A percentile compares a stretch with the other conserved stretches of the same genome.
Evolutionary conservation across 2,113 vertebrate species (phyloP).

Genomic region (Hylia prasina): DNA sequence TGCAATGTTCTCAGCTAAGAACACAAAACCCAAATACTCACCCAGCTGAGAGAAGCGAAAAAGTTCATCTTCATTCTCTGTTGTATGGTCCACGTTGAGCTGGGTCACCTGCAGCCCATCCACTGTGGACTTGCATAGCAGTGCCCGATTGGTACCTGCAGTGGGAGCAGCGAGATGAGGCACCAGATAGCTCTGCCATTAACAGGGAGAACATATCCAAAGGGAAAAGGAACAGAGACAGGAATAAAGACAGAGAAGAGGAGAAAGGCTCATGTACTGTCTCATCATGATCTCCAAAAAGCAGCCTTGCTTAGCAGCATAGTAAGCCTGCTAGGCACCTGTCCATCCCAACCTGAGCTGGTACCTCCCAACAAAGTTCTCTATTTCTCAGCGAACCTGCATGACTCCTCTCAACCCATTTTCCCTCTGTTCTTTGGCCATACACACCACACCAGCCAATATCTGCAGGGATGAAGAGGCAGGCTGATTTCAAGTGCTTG

Average conservation of each 20-base stretch:
- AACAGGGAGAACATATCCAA: neutral
- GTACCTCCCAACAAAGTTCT: neutral
- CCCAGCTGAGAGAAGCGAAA: slow-evolving; percentile 90
- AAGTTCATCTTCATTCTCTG: slow-evolving; percentile 93
- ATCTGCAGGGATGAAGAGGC: neutral
- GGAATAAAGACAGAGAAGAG: slow-evolving; percentile 21
- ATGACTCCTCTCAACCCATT: neutral
- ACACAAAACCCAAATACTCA: slow-evolving; percentile 49
- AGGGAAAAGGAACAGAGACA: neutral
- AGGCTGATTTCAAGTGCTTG: neutral
- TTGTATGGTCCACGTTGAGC: slow-evolving; percentile 88
- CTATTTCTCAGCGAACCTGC: neutral
- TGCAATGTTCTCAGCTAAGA: neutral
- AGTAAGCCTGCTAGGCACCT: neutral
- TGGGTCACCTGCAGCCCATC: slow-evolving; percentile 95
- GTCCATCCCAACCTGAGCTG: neutral
- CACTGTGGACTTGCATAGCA: slow-evolving; percentile 90
- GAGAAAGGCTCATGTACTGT: neutral
- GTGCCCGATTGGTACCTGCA: slow-evolving; percentile 90
- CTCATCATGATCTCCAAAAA: neutral
- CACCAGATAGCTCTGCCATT: neutral
- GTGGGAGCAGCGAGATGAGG: slow-evolving; percentile 23
- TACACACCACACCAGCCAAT: neutral
- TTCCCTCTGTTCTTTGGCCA: neutral
- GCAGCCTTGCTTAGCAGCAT: neutral